phyloP scores from a whole-genome alignment of 2,888 invertebrate species.

The Chrysolina americana region DNA sequence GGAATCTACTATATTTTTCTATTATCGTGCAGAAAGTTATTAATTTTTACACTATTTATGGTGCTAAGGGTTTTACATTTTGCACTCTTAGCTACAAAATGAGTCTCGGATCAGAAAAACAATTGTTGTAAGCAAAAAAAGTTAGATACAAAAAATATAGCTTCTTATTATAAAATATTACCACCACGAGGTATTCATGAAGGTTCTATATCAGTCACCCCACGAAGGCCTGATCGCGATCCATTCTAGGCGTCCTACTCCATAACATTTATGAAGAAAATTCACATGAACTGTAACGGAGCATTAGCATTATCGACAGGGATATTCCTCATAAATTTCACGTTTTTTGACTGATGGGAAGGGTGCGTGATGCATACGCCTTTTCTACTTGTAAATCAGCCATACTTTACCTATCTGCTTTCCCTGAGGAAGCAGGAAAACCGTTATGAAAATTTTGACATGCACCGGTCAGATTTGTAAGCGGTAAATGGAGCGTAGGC shows the following conservation, averaged over 20 bases:
- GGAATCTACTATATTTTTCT: too few relatives aligned
- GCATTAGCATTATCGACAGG: constrained; percentile 16
- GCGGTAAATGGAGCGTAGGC: background rate
- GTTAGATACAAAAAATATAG: background rate
- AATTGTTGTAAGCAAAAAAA: background rate
- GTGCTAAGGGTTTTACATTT: too few relatives aligned
- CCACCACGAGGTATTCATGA: background rate
- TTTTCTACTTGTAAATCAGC: constrained; percentile 16
- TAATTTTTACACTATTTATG: too few relatives aligned
- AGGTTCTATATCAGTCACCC: background rate
- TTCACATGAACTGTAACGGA: constrained; percentile 2
- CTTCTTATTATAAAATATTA: background rate
- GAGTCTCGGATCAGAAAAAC: too few relatives aligned
- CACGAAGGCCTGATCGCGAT: background rate
- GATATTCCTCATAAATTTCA: constrained; percentile 9
- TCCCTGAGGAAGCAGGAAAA: constrained; percentile 6
- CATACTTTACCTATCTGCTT: constrained; percentile 4
- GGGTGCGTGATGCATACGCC: constrained; percentile 18
- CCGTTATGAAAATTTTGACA: constrained; percentile 2
- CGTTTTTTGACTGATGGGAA: constrained; percentile 16
- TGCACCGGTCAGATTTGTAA: background rate
- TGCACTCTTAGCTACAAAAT: too few relatives aligned
- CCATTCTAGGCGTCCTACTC: background rate
- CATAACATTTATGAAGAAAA: background rate
- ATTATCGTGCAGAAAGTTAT: too few relatives aligned